Percentiles rank a stretch among this genome's conserved stretches.
phyloP scores from a whole-genome alignment of 1,140 invertebrate species.

The Sarcophaga bullata region DNA sequence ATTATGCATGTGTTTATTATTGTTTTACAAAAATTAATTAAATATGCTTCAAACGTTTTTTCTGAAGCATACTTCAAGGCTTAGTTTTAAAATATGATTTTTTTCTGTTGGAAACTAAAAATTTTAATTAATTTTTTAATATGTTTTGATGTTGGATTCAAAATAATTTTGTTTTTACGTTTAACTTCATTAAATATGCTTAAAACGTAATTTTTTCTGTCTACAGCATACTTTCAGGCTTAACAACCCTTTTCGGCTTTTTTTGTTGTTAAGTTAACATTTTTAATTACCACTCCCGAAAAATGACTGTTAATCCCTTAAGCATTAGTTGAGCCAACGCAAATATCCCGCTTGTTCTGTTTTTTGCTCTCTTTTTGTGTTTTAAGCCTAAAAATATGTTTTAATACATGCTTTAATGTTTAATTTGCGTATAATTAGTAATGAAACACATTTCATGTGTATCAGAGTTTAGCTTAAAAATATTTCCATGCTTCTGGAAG shows the following conservation, averaged over 20 bases:
- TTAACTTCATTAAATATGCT: neutral
- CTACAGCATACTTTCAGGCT: neutral
- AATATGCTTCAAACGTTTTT: no score
- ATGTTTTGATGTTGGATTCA: no score
- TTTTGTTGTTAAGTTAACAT: neutral
- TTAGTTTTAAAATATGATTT: neutral
- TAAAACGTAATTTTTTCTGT: neutral
- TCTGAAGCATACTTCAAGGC: no score
- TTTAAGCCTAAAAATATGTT: conserved; percentile 20
- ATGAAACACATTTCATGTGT: conserved; percentile 29
- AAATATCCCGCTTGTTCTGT: neutral
- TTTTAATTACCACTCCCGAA: conserved; percentile 12
- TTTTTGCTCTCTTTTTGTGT: no score
- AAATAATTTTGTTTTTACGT: neutral
- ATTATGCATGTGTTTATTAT: no score
- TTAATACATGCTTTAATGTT: neutral
- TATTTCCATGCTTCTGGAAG: conserved; percentile 21
- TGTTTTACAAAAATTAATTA: no score
- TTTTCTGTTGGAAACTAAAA: neutral
- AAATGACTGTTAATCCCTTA: conserved; percentile 24
- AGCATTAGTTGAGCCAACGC: conserved; percentile 28
- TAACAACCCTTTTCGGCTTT: neutral
- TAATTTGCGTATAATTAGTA: conserved; percentile 38
- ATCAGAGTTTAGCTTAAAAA: conserved; percentile 30
- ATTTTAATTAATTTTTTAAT: neutral